Percentiles rank a stretch among this genome's conserved stretches.
These are phyloP conservation scores for Vireo griseus DNA, from an alignment of 2,797 vertebrate genomes.

Conservation along the genomic window DNA sequence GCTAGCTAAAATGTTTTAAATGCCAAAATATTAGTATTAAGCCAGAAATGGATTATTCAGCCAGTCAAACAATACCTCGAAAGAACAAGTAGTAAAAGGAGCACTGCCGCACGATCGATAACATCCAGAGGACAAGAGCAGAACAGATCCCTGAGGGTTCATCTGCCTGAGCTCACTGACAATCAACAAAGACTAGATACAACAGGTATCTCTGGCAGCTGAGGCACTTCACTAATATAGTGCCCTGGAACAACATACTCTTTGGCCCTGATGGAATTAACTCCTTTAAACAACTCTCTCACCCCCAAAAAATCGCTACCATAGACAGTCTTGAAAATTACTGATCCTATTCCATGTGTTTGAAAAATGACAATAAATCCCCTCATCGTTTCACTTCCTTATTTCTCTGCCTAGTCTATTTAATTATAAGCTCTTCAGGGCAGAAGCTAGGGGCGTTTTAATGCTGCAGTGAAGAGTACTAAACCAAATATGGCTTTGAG, in stretches of 20 bases:
- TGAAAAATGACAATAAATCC: not conserved
- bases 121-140: not conserved
- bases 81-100: not conserved
- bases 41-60: not conserved
- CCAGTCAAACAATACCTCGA: not conserved
- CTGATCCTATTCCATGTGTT: not conserved
- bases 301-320: not conserved
- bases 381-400: not conserved
- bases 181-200: not conserved
- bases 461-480: not conserved
- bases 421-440: not conserved
- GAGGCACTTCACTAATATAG: not conserved
- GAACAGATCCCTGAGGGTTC: not conserved
- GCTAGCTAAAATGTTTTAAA: not conserved
- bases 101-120: not conserved
- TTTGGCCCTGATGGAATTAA: not conserved
- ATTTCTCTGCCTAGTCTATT: not conserved
- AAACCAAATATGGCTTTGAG: not conserved
- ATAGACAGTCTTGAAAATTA: not conserved
- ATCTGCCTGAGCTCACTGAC: not conserved
- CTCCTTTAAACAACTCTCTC: not conserved
- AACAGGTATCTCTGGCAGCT: not conserved
- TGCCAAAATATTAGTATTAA: not conserved
- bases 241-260: not conserved
- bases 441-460: not conserved